Evolutionary conservation across 2,888 invertebrate species (phyloP).

Genomic region (Leucoptera coffeella): DNA sequence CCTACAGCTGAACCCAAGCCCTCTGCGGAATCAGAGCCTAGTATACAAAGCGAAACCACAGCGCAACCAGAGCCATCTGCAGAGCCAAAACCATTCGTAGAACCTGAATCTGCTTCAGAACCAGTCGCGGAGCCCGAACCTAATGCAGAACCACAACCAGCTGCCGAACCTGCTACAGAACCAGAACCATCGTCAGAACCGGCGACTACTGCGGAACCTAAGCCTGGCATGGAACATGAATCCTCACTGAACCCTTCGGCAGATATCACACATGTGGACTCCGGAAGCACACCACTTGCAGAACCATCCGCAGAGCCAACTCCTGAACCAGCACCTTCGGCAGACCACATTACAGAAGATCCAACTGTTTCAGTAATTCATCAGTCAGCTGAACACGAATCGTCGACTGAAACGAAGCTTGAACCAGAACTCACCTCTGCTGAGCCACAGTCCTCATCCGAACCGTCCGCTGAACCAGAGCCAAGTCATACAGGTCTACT

Average conservation of each 20-base stretch:
- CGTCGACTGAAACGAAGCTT: neutral
- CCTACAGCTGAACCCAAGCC: slow-evolving; percentile 10
- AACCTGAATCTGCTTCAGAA: slow-evolving; percentile 4
- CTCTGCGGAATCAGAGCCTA: slow-evolving; percentile 6
- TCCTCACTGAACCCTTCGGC: neutral
- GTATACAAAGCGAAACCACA: slow-evolving; percentile 8
- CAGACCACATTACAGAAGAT: too few species aligned
- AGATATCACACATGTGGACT: too few species aligned
- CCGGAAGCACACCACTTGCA: too few species aligned
- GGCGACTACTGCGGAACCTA: neutral
- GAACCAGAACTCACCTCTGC: neutral
- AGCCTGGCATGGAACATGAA: neutral
- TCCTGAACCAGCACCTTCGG: too few species aligned
- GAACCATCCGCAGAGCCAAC: too few species aligned
- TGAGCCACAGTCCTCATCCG: neutral
- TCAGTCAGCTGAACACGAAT: too few species aligned
- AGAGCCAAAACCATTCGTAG: neutral
- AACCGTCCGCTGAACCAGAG: neutral
- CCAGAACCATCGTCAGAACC: slow-evolving; percentile 7
- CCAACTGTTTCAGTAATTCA: too few species aligned
- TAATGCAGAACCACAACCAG: slow-evolving; percentile 16
- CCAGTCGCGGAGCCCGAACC: slow-evolving; percentile 11
- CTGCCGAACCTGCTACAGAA: slow-evolving; percentile 9
- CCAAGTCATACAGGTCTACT: too few species aligned
- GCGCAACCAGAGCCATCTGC: slow-evolving; percentile 8